Percentiles rank a stretch among this genome's conserved stretches.
Evolutionary conservation across 2,113 vertebrate species (phyloP).

Genomic region (Thomomys bottae): DNA sequence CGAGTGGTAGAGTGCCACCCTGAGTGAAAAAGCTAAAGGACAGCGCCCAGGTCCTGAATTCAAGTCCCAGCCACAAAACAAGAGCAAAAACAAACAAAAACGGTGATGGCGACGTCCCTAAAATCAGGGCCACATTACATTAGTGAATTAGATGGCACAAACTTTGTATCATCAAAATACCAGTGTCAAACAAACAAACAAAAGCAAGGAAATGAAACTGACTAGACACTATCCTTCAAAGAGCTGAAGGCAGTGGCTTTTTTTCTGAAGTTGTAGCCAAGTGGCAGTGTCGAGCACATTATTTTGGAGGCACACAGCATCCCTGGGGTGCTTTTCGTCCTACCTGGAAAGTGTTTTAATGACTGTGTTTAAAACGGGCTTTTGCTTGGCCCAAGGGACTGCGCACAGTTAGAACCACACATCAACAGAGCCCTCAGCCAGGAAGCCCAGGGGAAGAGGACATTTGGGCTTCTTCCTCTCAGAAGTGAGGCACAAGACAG

Average conservation of each 20-base stretch:
- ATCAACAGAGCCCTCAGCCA: rapidly evolving
- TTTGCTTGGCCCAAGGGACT: not conserved
- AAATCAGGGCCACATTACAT: not conserved
- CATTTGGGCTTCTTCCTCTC: not conserved
- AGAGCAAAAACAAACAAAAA: too few species aligned
- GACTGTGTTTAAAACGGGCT: not conserved
- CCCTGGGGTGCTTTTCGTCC: not conserved
- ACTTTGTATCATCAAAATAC: not conserved
- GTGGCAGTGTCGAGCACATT: not conserved
- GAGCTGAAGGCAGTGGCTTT: not conserved
- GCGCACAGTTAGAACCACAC: not conserved
- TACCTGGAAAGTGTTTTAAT: not conserved
- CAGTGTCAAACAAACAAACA: not conserved
- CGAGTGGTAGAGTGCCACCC: too few species aligned
- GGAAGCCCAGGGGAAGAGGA: not conserved
- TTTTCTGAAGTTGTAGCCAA: rapidly evolving
- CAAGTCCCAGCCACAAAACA: too few species aligned
- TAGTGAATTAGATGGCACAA: not conserved
- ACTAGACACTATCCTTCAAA: not conserved
- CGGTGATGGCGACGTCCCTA: not conserved
- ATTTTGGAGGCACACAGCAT: not conserved
- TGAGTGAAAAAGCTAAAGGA: too few species aligned
- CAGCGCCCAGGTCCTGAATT: too few species aligned
- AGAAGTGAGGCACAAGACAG: not conserved
- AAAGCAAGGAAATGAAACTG: not conserved